Evolutionary conservation across 2,888 invertebrate species (phyloP).

Genomic region (Ferdinandea cuprea): DNA sequence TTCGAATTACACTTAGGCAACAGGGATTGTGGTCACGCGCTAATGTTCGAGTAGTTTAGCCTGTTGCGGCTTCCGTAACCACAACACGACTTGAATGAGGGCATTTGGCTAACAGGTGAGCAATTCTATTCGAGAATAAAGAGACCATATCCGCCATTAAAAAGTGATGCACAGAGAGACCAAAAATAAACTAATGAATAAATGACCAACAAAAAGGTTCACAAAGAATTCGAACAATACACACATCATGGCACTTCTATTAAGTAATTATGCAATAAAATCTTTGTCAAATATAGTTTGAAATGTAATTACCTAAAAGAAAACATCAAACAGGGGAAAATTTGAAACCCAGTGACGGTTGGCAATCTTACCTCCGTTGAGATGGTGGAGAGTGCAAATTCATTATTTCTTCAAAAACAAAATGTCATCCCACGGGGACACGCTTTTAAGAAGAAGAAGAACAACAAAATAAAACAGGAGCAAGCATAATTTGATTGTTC

Average conservation of each 20-base stretch:
- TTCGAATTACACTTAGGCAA: constrained; percentile 75
- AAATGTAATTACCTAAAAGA: constrained; percentile 25
- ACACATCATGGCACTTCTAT: constrained; percentile 2
- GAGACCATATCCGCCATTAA: constrained; percentile 12
- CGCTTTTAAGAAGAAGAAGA: background rate
- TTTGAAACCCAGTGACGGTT: constrained; percentile 1
- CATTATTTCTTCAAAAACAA: constrained; percentile 48
- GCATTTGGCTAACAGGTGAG: constrained; percentile 48
- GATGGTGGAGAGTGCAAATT: constrained; percentile 36
- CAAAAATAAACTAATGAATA: background rate
- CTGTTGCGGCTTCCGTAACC: constrained; percentile 28
- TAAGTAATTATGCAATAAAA: constrained; percentile 5
- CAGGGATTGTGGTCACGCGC: constrained; percentile 63
- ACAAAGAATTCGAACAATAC: background rate
- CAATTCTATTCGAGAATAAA: background rate
- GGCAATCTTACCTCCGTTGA: too few species aligned
- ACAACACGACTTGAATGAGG: constrained; percentile 25
- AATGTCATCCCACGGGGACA: constrained; percentile 38
- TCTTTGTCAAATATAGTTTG: constrained; percentile 37
- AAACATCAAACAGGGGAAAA: background rate
- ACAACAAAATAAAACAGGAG: background rate
- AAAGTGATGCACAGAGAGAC: constrained; percentile 5
- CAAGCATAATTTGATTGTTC: constrained; percentile 46
- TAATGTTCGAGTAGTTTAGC: constrained; percentile 62
- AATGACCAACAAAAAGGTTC: background rate